Evolutionary conservation across 2,888 invertebrate genomes (phyloP), one percentile per base, ranked within the genome.

Genomic region (Poecilus cupreus): DNA sequence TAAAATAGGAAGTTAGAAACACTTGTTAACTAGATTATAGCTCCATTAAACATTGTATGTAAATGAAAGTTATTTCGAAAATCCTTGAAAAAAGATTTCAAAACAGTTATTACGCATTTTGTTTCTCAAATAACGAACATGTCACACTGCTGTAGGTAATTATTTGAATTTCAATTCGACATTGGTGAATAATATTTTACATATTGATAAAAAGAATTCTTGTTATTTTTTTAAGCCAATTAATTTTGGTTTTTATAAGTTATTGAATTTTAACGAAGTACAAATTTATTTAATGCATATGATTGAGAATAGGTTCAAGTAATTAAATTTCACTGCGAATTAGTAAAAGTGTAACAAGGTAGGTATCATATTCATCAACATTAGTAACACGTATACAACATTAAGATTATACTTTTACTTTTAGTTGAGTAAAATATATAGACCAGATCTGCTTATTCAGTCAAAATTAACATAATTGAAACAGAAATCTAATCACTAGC

Each of bases 1-100:
- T 37, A 68, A 68, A 60, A 60, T 26, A 24, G 24, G 24, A 60
- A 60, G 60, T 60, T 60, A 26, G 26, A 60, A n/a, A 60, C 24
- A 68, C 37, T 37, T 68, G 64, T 68, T 68, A 68, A 68, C 64
- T 37, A 32, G 32, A 68, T 68, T 68, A 68, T 68, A 68, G 20
- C 37, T 37, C 37, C 37, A 68, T 37, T 68, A 68, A 68, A 68
- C 37, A 32, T 68, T 18, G 37, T 68, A 68, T 68, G 64, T 68
- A 68, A 68, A 68, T 68, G 64, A 68, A 68, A 37, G 37, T 37
- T 37, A 68, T 68, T 68, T 68, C 18, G 32, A 32, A 68, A 68
- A 68, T 68, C 64, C 64, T 68, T 68, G 64, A 18, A 16, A 64
- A 37, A 8, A 18, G 18, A 68, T 32, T 32, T 57, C 11, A 57